These are phyloP conservation scores for Eupleurogrammus muticus DNA, from an alignment of 2,797 vertebrate genomes.

Conservation along the genomic window DNA sequence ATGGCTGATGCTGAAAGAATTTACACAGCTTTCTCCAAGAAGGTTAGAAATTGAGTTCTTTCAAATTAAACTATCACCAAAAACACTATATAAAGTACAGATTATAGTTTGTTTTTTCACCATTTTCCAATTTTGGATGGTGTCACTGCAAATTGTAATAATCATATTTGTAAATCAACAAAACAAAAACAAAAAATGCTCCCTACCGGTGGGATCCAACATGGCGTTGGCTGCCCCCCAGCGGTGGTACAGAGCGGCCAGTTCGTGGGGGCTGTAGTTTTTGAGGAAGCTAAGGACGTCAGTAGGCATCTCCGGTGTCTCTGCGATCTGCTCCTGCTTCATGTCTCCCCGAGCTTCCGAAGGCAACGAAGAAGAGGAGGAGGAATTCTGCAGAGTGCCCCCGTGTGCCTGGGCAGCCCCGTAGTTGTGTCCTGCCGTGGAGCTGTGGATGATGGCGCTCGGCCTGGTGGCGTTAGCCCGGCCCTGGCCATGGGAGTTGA, in stretches of 20 bases:
- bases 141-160: conserved; percentile 7
- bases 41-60: neutral
- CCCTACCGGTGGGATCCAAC: conserved; percentile 89
- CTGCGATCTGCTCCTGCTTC: conserved; percentile 83
- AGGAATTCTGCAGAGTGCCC: conserved; percentile 53
- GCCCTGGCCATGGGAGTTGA: conserved; percentile 59
- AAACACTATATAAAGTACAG: neutral
- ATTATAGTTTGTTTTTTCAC: neutral
- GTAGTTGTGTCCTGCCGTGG: conserved; percentile 49
- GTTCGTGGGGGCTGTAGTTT: conserved; percentile 93
- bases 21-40: conserved; percentile 1
- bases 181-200: neutral
- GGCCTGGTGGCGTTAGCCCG: conserved; percentile 56
- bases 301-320: conserved; percentile 83
- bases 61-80: neutral
- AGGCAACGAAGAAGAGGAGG: conserved; percentile 60
- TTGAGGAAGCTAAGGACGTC: conserved; percentile 91
- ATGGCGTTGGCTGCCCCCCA: conserved; percentile 88
- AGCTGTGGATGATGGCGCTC: conserved; percentile 60
- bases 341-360: conserved; percentile 61
- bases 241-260: conserved; percentile 91
- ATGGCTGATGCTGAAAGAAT: conserved; percentile 21
- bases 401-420: conserved; percentile 61
- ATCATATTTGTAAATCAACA: neutral
- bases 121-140: neutral